These are phyloP conservation scores for Phenganax marumi DNA, from an alignment of 92 coral and sea anemone species.

Conservation along the genomic window DNA sequence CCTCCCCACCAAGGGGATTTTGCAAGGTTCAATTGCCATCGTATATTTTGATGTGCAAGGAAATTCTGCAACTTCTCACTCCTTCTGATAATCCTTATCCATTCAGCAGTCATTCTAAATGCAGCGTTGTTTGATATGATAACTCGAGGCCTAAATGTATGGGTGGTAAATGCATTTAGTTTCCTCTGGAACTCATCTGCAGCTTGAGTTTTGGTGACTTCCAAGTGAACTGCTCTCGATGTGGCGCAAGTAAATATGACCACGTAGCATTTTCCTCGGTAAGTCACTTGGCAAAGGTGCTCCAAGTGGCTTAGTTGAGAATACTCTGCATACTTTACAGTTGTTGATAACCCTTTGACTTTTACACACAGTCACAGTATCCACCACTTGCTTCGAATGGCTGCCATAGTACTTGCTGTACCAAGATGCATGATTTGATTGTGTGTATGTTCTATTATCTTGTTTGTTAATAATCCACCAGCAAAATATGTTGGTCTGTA, in stretches of 20 bases:
- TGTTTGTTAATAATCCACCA: neutral
- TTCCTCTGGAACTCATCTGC: slow-evolving; percentile 55
- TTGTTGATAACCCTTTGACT: slow-evolving; percentile 37
- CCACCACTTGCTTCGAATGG: slow-evolving; percentile 44
- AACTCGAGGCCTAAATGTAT: slow-evolving; percentile 49
- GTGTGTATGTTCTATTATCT: slow-evolving; percentile 18
- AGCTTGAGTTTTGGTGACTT: slow-evolving; percentile 46
- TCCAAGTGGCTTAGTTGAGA: slow-evolving; percentile 37
- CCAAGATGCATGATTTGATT: slow-evolving; percentile 55
- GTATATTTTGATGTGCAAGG: slow-evolving; percentile 24
- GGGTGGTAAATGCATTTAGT: slow-evolving; percentile 43
- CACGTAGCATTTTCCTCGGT: slow-evolving; percentile 48
- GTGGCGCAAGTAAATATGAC: slow-evolving; percentile 54
- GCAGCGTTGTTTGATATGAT: slow-evolving; percentile 41
- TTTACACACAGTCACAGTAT: slow-evolving; percentile 30
- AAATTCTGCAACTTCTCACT: slow-evolving; percentile 43
- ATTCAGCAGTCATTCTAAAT: slow-evolving; percentile 1
- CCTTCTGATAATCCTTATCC: slow-evolving; percentile 21
- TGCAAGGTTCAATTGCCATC: slow-evolving; percentile 44
- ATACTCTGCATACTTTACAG: slow-evolving; percentile 42
- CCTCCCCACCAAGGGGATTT: slow-evolving; percentile 63
- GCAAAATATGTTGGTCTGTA: neutral
- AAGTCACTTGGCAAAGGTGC: slow-evolving; percentile 33
- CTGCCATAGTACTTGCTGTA: slow-evolving; percentile 43
- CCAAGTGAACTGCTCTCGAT: slow-evolving; percentile 53